A percentile compares a stretch with the other conserved stretches of the same genome.
Evolutionary conservation across 2,888 invertebrate genomes (phyloP).

Genomic region (Hemicrepidius hirtus): DNA sequence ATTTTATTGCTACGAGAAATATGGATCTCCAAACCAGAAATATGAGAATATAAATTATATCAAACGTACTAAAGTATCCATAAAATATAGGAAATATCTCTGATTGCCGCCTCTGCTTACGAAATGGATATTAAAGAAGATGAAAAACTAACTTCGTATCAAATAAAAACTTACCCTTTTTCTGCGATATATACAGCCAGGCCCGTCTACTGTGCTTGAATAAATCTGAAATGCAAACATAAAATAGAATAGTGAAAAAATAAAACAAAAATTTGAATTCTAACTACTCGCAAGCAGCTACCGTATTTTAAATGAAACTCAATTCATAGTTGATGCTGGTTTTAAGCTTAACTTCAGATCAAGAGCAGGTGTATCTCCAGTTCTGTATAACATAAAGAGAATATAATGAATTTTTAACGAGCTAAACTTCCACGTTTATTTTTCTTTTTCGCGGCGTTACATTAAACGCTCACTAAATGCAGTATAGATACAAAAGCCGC

Average conservation of each 20-base stretch:
- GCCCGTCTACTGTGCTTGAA: neutral
- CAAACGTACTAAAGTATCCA: conserved; percentile 2
- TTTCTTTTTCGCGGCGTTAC: conserved; percentile 47
- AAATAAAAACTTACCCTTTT: neutral
- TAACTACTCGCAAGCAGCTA: conserved; percentile 22
- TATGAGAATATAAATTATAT: conserved; percentile 8
- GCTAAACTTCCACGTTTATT: conserved; percentile 43
- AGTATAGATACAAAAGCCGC: conserved; percentile 35
- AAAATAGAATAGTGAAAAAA: neutral
- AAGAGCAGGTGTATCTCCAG: conserved; percentile 48
- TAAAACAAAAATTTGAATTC: neutral
- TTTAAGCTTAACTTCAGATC: conserved; percentile 27
- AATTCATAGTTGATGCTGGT: conserved; percentile 14
- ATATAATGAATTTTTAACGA: conserved; percentile 53
- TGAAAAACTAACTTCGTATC: neutral
- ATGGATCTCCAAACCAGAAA: conserved; percentile 1
- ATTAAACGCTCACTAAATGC: conserved; percentile 43
- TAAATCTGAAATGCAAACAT: neutral
- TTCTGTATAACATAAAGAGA: conserved; percentile 47
- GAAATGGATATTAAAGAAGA: conserved; percentile 10
- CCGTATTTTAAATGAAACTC: conserved; percentile 32
- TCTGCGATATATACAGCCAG: neutral
- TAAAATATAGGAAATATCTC: conserved; percentile 13
- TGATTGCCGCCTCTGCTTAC: conserved; percentile 5
- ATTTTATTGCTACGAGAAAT: conserved; percentile 17